Base-by-base conservation (phyloP, 2,888 invertebrate genomes). In the Drosophila cyrtoloma region DNA sequence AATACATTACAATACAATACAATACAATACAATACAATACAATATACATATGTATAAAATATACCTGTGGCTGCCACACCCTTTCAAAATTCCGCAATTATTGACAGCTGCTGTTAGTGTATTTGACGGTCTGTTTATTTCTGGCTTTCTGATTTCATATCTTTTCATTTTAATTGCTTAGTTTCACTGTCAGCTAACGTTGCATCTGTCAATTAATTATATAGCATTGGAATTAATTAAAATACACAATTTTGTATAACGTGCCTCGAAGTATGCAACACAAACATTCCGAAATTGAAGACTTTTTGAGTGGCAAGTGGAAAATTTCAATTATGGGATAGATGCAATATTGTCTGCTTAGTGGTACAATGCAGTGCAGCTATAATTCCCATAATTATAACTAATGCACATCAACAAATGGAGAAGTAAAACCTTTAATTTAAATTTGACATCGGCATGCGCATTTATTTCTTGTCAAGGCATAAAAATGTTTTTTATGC, bases 151-250 rank as follows among this genome's bases (percentile, higher is more conserved):
- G 10, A 19, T 0, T 12, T 51, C 0, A 28, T 16, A 26, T 16
- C 22, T 16, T 16, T 26, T 47, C 5, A 9, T 47, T 9, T 47
- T 39, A 30, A 19, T 22, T 71, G 30, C 22, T 42, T 16, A 32
- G 47, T 37, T 56, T 71, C 65, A 71, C 71, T 72, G 75, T 63
- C 66, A 72, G 77, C 59, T 22, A 33, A 19, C 28, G 33, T 47
- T 50, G 26, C 66, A 64, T 69, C 50, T 70, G 86, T 55, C 86
- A 86, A 84, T 86, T 84, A 75, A 75, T 84, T 84, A 9, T 85
- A 84, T 84, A 59, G 79, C 66, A 56, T 55, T 42, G 28, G 33
- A 35, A 59, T 57, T 70, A 51, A 55, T 75, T 39, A 47, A 51
- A n/a, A 39, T 16, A 55, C 39, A 50, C 57, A 75, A 64, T 68